These are phyloP conservation scores for Pempheris klunzingeri DNA, from an alignment of 2,797 vertebrate species.

Conservation along the genomic window DNA sequence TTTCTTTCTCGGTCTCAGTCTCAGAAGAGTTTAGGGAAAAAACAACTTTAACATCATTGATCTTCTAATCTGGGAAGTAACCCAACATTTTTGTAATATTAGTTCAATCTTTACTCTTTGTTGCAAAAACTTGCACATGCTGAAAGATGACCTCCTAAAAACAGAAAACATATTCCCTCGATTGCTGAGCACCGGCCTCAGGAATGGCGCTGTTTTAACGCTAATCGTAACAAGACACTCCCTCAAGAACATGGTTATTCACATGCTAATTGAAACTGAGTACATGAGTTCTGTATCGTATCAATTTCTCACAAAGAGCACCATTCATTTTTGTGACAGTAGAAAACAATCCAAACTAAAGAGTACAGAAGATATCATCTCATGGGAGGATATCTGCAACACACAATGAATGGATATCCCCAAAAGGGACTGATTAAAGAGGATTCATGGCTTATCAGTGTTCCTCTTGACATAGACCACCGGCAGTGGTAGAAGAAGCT, in stretches of 20 bases:
- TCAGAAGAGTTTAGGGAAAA: constrained; percentile 32
- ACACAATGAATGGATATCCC: constrained; percentile 31
- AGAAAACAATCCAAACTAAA: constrained; percentile 51
- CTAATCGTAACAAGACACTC: constrained; percentile 78
- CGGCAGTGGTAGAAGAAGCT: background rate
- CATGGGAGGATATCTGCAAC: constrained; percentile 32
- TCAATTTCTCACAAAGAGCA: constrained; percentile 58
- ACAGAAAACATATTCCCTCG: constrained; percentile 66
- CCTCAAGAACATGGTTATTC: constrained; percentile 75
- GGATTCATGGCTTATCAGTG: constrained; percentile 31
- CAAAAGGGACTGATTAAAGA: constrained; percentile 30
- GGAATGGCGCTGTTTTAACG: constrained; percentile 53
- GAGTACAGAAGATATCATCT: constrained; percentile 46
- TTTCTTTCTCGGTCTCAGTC: constrained; percentile 32
- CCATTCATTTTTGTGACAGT: constrained; percentile 70
- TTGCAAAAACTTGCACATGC: constrained; percentile 48
- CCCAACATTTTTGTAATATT: constrained; percentile 68
- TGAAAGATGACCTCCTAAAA: constrained; percentile 72
- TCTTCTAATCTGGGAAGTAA: constrained; percentile 73
- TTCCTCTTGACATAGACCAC: constrained; percentile 15
- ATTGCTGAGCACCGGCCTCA: constrained; percentile 41
- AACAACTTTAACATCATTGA: constrained; percentile 59
- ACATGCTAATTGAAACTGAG: constrained; percentile 77
- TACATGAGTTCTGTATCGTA: constrained; percentile 62
- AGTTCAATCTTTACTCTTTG: constrained; percentile 55